Base-by-base conservation (phyloP, 2,113 vertebrate species). In the Tonatia bakeri region DNA sequence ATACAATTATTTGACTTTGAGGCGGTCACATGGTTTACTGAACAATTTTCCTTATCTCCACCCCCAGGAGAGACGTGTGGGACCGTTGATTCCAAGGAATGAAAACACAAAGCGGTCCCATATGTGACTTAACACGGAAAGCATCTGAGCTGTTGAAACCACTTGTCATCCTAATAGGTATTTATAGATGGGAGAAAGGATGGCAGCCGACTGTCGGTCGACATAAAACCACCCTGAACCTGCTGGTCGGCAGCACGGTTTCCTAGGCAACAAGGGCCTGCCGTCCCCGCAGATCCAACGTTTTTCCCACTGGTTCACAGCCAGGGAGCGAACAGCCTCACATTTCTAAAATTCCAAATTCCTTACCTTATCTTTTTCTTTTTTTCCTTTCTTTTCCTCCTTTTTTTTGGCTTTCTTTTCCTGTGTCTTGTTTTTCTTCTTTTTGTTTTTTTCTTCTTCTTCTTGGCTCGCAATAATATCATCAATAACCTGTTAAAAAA, bases 391-490 rank as follows among this genome's bases (percentile, higher is more conserved):
- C 94, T 73, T 0, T 86, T 96, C 82, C 94, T 22, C 2, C 65
- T 96, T 87, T 96, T 97, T 98, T 67, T 72, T 98, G 19, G 83
- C 77, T 14, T 92, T 97, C 77, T 97, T 98, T 95, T 97, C 82
- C 22, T 91, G 82, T 28, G 96, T 97, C 92, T 98, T 98, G 59
- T 97, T 98, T 97, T 98, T 98, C 33, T 97, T 81, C 89, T 98
- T 99, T 31, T 95, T 94, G 59, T 95, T 97, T 89, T 95, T 98
- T 31, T 98, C 96, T 0, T 98, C 98, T 1, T 99, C 99, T 28
- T 98, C 98, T 97, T 99, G 98, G 79, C 94, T 98, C 82, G 97
- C 98, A 94, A 97, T 97, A 70, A 99, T 97, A 91, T 99, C 99
- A 9, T 98, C 98, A 77, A 97, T 83, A 2, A 99, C 97, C 99